Evolutionary conservation across 2,113 vertebrate species (phyloP), one percentile per base, ranked within the genome.

Genomic region (Ptychochromis oligacanthus): DNA sequence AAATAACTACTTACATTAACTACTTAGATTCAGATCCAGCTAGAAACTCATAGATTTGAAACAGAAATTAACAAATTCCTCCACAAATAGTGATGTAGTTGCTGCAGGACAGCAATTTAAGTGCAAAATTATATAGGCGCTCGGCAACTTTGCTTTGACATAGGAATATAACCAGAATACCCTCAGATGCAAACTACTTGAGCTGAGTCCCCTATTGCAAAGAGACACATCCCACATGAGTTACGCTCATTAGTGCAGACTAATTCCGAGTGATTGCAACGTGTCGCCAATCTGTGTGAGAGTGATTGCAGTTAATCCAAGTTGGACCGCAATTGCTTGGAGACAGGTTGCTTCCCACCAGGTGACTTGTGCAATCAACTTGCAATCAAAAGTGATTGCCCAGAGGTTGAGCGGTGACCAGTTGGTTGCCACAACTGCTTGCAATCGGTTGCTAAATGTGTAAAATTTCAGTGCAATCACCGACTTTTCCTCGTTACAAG

Each of bases 121-220:
- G 1, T 24, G n/a, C 36, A 24, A 31, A 24, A 65, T 65, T 4
- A 43, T 13, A 40, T 64, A 3, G 12, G 34, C n/a, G 34, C 12
- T 64, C 0, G 61, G 36, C 61, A 64, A 34, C 38, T 20, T 20
- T 12, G 38, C 0, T 64, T 40, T 15, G 40, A 22, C 6, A 40
- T 22, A 64, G 12, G 5, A 2, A 11, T 3, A 11, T 11, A 64
- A n/a, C 61, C 7, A 64, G 61, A 64, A 64, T 40, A 40, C 14
- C 40, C 61, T n/a, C 61, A 13, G 1, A 13, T n/a, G n/a, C 5
- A 36, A 62, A 62, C 5, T 5, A 22, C 34, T 34, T 64, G 34
- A 64, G 36, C 15, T 0, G 0, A 31, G 28, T 31, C 28, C 28
- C 28, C 28, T 31, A 2, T 31, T 31, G 28, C 28, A 31, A 31